A percentile compares a stretch with the other conserved stretches of the same genome.
phyloP scores from a whole-genome alignment of 92 coral and sea anemone genomes.

The Diadumene lineata region DNA sequence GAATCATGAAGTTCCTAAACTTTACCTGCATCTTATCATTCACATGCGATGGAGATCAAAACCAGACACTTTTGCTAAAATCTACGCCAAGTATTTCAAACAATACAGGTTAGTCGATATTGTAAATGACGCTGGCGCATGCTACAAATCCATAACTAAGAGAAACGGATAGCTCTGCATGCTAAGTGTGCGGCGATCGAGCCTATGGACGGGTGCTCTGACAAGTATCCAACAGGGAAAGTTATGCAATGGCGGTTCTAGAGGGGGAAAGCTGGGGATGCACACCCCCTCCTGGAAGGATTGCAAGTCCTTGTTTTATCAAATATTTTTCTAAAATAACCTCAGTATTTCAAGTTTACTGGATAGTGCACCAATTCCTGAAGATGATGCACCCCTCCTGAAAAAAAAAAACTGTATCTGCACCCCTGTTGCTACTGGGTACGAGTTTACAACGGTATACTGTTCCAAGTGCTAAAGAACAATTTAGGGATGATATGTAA shows the following conservation, averaged over 20 bases:
- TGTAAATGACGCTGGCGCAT: too few species aligned
- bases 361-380: too few species aligned
- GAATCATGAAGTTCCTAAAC: constrained; percentile 17
- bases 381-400: too few species aligned
- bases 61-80: neutral
- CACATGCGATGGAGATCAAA: constrained; percentile 19
- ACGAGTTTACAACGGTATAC: neutral
- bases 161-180: too few species aligned
- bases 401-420: too few species aligned
- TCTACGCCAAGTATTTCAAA: constrained; percentile 15
- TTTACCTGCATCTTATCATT: constrained; percentile 9
- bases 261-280: neutral
- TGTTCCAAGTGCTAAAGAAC: neutral
- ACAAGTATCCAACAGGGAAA: neutral
- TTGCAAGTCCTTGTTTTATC: too few species aligned
- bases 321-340: too few species aligned
- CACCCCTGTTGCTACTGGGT: neutral
- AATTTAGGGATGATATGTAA: neutral
- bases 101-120: constrained; percentile 16
- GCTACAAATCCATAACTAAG: too few species aligned
- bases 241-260: neutral
- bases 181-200: too few species aligned
- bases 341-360: too few species aligned
- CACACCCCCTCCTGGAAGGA: too few species aligned
- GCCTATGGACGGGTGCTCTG: too few species aligned